phyloP scores from a whole-genome alignment of 2,113 vertebrate species.

The Scytalopus superciliaris region DNA sequence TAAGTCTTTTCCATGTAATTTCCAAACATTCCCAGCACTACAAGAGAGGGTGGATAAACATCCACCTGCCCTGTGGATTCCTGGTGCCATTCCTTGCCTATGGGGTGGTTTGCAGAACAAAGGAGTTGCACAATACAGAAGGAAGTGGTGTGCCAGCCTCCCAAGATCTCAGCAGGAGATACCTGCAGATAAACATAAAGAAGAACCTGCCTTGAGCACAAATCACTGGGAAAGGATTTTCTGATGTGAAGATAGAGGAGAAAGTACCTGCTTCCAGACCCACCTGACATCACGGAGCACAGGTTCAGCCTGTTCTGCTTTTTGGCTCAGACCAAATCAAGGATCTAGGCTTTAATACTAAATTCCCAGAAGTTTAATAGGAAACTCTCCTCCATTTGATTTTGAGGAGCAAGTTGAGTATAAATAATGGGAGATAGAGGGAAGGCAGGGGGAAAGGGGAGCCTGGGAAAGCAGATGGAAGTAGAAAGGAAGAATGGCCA shows the following conservation, averaged over 20 bases:
- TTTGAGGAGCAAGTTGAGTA: not conserved
- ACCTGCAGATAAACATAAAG: not conserved
- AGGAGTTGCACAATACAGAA: not conserved
- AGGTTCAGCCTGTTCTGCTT: not conserved
- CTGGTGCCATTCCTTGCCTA: not conserved
- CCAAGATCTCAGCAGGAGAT: not conserved
- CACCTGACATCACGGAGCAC: not conserved
- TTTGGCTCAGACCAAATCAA: not conserved
- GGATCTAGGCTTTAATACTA: not conserved
- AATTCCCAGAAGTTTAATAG: not conserved
- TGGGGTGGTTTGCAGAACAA: not conserved
- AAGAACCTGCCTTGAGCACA: not conserved
- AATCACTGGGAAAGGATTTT: not conserved
- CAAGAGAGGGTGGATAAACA: not conserved
- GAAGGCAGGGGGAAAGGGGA: not conserved
- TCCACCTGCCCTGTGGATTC: not conserved
- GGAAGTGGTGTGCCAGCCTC: not conserved
- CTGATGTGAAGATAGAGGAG: not conserved
- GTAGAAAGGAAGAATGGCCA: not conserved
- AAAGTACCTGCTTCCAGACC: not conserved
- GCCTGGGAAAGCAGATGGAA: not conserved
- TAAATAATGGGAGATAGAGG: not conserved
- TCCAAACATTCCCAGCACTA: not conserved
- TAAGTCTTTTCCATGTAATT: not conserved
- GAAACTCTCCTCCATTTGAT: not conserved